A percentile compares a stretch with the other conserved stretches of the same genome.
phyloP scores from a whole-genome alignment of 2,113 vertebrate species.

The Cromileptes altivelis region DNA sequence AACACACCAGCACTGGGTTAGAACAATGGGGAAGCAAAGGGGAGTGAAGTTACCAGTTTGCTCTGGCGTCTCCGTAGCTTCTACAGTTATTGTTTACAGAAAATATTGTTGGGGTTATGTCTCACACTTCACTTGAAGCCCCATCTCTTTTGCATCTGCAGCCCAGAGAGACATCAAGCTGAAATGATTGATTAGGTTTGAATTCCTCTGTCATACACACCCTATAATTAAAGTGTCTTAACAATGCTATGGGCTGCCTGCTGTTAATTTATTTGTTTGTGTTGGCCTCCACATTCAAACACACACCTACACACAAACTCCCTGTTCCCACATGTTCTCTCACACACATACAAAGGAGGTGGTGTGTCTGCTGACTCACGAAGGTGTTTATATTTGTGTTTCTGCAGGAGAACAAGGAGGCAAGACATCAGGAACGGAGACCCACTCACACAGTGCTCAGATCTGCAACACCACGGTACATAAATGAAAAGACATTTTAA shows the following conservation, averaged over 20 bases:
- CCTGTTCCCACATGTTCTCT: neutral
- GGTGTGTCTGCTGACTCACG: constrained; percentile 36
- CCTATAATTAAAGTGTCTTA: constrained; percentile 69
- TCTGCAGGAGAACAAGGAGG: constrained; percentile 92
- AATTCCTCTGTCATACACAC: constrained; percentile 61
- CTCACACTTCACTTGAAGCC: constrained; percentile 26
- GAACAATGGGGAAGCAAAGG: constrained; percentile 16
- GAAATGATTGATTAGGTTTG: constrained; percentile 60
- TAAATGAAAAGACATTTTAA: neutral
- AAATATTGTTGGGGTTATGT: constrained; percentile 41
- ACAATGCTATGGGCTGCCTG: constrained; percentile 13
- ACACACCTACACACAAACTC: constrained; percentile 19
- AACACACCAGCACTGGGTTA: neutral
- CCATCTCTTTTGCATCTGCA: constrained; percentile 35
- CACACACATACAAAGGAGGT: constrained; percentile 2
- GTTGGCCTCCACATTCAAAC: constrained; percentile 59
- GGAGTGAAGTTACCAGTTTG: constrained; percentile 14
- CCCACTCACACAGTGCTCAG: constrained; percentile 96
- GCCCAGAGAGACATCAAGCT: constrained; percentile 20
- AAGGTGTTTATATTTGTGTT: constrained; percentile 56
- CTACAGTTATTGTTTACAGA: constrained; percentile 49
- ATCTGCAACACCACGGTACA: constrained; percentile 93
- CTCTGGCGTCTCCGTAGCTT: constrained; percentile 42
- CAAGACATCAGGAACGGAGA: constrained; percentile 99
- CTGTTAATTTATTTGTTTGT: constrained; percentile 58